phyloP scores from a whole-genome alignment of 2,797 vertebrate species.

The Gadopsis bispinosus region DNA sequence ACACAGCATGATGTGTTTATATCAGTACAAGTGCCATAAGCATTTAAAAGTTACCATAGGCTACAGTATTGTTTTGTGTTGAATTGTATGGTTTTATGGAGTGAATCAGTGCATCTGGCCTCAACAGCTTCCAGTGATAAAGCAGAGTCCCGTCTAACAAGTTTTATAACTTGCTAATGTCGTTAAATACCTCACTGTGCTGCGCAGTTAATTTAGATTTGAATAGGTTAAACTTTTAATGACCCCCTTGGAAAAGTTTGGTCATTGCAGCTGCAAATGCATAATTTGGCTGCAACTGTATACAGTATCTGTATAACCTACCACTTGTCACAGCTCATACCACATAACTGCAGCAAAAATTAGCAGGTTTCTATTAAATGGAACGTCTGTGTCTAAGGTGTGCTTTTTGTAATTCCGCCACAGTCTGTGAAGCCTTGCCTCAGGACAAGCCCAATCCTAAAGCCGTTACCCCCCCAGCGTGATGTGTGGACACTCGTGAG shows the following conservation, averaged over 20 bases:
- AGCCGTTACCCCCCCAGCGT: not conserved
- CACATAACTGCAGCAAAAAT: constrained; percentile 19
- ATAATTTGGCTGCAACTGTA: not conserved
- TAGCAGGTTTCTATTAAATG: constrained; percentile 13
- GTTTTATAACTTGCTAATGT: not conserved
- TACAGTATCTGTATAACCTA: not conserved
- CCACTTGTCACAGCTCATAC: constrained; percentile 5
- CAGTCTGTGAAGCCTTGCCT: constrained; percentile 33
- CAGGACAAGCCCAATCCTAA: constrained; percentile 41
- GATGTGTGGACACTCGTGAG: constrained; percentile 45
- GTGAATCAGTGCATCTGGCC: not conserved
- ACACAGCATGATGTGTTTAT: not conserved
- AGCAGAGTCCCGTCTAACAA: not conserved
- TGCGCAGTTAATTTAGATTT: constrained; percentile 8
- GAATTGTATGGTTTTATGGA: not conserved
- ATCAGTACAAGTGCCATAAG: no score
- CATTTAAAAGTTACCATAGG: not conserved
- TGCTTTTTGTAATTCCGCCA: not conserved
- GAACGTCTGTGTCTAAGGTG: constrained; percentile 1
- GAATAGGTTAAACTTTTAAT: constrained; percentile 33
- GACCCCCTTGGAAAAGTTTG: not conserved
- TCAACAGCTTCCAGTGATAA: not conserved
- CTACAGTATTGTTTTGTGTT: not conserved
- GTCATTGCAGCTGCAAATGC: not conserved
- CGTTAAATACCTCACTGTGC: not conserved